Evolutionary conservation across 2,113 vertebrate genomes (phyloP), one percentile per base, ranked within the genome.

Genomic region (Oreocharis arfaki): DNA sequence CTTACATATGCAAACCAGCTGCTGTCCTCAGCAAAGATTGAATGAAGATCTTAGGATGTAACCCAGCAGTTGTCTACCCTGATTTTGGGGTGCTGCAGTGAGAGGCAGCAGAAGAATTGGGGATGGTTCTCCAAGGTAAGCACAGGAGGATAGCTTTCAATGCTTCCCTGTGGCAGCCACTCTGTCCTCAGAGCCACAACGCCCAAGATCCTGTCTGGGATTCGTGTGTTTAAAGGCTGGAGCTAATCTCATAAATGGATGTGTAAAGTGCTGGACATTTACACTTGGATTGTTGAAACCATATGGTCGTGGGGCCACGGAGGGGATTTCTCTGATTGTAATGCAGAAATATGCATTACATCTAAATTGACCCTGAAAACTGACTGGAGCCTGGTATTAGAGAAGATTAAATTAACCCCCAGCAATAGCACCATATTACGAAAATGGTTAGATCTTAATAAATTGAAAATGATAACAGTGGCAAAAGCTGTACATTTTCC

Each of bases 381-480:
- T 96, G 96, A 93, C 96, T 89, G 8, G 41, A 89, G 85, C 80
- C 90, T 94, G 95, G 83, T 70, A 96, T 94, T 97, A 95, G 87
- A 95, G 95, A 91, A 96, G 93, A 96, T 97, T 97, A 96, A 97
- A 97, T 97, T 97, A 97, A 97, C 96, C 97, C 95, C 91, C 76
- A 96, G 96, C 96, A 97, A 94, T 84, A 93, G 89, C 71, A 82
- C 69, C 87, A 87, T 94, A 96, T 96, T 96, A 96, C 93, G 95
- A 96, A 97, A 96, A 96, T 74, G 69, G 94, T 90, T 96, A 96
- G 95, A 96, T 96, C 90, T 96, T 97, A 97, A 97, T 97, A 97
- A 97, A 97, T 97, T 91, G 91, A 88, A 97, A 96, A 96, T 87
- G 88, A 96, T 97, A 97, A 96, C 96, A 84, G 90, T 52, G 22